Evolutionary conservation across 2,113 vertebrate genomes (phyloP).

Genomic region (Sylvia atricapilla): DNA sequence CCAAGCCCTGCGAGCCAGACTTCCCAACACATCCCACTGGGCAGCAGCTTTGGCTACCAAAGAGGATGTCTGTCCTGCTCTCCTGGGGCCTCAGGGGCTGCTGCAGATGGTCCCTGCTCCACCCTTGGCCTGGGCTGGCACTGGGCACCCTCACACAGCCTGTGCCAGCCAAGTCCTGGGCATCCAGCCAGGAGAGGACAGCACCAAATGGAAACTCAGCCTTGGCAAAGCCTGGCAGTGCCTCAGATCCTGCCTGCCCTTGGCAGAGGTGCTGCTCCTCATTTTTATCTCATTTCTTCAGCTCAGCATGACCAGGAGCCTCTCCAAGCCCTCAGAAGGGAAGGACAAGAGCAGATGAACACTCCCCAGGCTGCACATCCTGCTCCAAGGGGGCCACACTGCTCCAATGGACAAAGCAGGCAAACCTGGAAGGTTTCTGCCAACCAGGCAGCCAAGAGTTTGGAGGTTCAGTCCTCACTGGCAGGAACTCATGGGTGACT

Average conservation of each 20-base stretch:
- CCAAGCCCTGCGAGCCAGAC: background rate
- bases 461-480: background rate
- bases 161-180: background rate
- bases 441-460: background rate
- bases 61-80: accelerated
- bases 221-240: background rate
- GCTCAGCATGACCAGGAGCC: background rate
- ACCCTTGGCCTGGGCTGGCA: background rate
- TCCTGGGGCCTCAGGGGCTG: background rate
- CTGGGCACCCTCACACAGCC: background rate
- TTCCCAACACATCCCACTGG: background rate
- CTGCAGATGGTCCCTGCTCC: background rate
- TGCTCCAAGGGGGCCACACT: background rate
- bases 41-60: background rate
- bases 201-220: background rate
- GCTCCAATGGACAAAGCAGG: background rate
- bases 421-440: background rate
- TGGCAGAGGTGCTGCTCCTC: background rate
- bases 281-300: background rate
- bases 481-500: constrained; percentile 3
- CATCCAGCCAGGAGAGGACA: background rate
- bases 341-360: background rate
- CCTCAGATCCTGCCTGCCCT: background rate
- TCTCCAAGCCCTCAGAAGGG: background rate
- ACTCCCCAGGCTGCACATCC: background rate